These are phyloP conservation scores for Nemopilema nomurai DNA, from an alignment of 30 jellyfish, hydroid and myxozoan species.

Conservation along the genomic window DNA sequence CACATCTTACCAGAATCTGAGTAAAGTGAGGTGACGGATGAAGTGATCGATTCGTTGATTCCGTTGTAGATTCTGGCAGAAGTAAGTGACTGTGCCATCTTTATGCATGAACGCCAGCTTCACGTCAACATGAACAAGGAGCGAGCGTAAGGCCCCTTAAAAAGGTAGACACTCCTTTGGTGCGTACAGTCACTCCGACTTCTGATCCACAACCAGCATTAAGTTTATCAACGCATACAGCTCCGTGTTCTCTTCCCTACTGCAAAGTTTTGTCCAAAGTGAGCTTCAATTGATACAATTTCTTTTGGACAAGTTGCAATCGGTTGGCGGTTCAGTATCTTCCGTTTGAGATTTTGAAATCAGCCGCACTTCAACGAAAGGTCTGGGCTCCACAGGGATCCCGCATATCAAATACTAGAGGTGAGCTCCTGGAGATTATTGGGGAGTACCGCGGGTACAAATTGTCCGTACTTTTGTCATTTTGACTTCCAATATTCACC, in stretches of 20 bases:
- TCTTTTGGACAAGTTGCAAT: not conserved
- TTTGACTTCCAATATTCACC: too few species aligned
- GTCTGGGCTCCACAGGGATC: slow-evolving; percentile 79
- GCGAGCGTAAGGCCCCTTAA: not conserved
- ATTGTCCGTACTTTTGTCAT: too few species aligned
- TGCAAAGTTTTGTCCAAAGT: not conserved
- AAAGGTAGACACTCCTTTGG: not conserved
- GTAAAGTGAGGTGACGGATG: slow-evolving; percentile 43
- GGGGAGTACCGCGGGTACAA: too few species aligned
- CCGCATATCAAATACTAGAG: not conserved
- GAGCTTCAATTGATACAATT: not conserved
- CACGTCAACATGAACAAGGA: not conserved
- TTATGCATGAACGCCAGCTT: not conserved
- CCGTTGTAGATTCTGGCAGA: slow-evolving; percentile 38
- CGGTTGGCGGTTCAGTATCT: slow-evolving; percentile 26
- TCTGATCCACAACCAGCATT: not conserved
- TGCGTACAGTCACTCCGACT: not conserved
- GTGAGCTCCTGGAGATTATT: too few species aligned
- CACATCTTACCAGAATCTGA: slow-evolving; percentile 45
- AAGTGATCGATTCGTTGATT: slow-evolving; percentile 46
- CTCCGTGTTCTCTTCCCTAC: not conserved
- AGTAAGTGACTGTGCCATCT: slow-evolving; percentile 23
- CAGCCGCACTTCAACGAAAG: slow-evolving; percentile 39
- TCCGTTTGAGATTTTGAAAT: slow-evolving; percentile 58
- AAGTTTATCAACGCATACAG: not conserved